phyloP scores from a whole-genome alignment of 2,797 vertebrate genomes.

The Phalanger gymnotis region DNA sequence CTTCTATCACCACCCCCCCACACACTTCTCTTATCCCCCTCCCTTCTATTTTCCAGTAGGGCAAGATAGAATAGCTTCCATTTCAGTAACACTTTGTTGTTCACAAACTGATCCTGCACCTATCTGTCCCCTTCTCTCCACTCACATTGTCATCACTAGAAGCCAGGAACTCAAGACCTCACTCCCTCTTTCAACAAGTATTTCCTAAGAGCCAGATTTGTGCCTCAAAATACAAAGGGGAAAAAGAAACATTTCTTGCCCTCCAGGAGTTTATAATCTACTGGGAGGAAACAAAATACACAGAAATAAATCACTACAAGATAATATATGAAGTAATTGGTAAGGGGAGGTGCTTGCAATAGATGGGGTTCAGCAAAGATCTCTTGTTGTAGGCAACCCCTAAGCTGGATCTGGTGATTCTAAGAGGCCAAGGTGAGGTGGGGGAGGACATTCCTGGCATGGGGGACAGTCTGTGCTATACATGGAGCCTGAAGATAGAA shows the following conservation, averaged over 20 bases:
- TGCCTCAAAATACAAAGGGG: not conserved
- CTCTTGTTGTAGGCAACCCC: too few relatives aligned
- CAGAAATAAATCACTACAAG: not conserved
- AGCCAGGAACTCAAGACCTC: not conserved
- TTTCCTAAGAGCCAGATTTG: not conserved
- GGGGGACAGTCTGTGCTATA: not conserved
- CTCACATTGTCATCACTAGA: not conserved
- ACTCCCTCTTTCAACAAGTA: not conserved
- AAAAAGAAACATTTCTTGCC: not conserved
- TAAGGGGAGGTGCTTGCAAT: not conserved
- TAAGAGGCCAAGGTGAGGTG: not conserved
- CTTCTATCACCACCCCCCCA: too few relatives aligned
- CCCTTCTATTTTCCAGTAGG: too few relatives aligned
- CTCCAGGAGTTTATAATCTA: not conserved
- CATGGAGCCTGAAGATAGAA: not conserved
- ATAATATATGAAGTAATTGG: not conserved
- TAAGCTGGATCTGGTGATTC: not conserved
- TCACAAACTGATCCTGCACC: not conserved
- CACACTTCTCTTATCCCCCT: too few relatives aligned
- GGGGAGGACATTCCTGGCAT: not conserved
- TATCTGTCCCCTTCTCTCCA: not conserved
- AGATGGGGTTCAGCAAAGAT: not conserved
- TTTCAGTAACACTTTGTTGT: not conserved
- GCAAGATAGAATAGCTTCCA: not conserved
- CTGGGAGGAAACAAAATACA: not conserved